These are phyloP conservation scores for Erethizon dorsatum DNA, from an alignment of 2,797 vertebrate genomes.

Conservation along the genomic window DNA sequence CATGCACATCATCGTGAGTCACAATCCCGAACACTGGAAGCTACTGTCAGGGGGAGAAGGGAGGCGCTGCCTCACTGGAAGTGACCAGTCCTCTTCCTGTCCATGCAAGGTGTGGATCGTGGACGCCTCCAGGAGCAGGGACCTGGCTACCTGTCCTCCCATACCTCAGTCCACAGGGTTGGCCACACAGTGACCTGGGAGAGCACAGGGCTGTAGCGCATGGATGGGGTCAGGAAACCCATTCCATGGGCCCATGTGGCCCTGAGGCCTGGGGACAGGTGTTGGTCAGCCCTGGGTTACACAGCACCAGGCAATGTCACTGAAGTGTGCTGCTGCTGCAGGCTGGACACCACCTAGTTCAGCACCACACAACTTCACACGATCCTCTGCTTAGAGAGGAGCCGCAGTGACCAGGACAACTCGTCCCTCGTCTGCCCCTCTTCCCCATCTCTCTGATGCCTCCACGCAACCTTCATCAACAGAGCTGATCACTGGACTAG, in stretches of 20 bases:
- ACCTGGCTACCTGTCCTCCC: fast-evolving
- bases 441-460: neutral
- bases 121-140: neutral
- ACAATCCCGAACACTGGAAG: neutral
- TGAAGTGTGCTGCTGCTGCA: neutral
- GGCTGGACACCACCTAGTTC: neutral
- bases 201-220: too few relatives aligned
- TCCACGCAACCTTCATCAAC: too few relatives aligned
- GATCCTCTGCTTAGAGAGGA: neutral
- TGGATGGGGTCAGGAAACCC: neutral
- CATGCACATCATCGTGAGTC: neutral
- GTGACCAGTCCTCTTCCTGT: neutral
- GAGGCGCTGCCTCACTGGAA: neutral
- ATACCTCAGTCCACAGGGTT: neutral
- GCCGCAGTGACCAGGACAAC: too few relatives aligned
- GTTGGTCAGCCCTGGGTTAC: too few relatives aligned
- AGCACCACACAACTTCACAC: neutral
- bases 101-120: neutral
- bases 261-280: neutral
- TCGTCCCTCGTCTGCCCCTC: too few relatives aligned
- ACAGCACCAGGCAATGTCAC: neutral
- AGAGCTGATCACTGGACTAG: neutral
- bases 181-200: too few relatives aligned
- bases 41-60: too few relatives aligned
- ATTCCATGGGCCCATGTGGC: neutral